Percentiles rank a stretch among this genome's conserved stretches.
These are phyloP conservation scores for Conus betulinus DNA, from an alignment of 1,140 invertebrate species.

Conservation along the genomic window DNA sequence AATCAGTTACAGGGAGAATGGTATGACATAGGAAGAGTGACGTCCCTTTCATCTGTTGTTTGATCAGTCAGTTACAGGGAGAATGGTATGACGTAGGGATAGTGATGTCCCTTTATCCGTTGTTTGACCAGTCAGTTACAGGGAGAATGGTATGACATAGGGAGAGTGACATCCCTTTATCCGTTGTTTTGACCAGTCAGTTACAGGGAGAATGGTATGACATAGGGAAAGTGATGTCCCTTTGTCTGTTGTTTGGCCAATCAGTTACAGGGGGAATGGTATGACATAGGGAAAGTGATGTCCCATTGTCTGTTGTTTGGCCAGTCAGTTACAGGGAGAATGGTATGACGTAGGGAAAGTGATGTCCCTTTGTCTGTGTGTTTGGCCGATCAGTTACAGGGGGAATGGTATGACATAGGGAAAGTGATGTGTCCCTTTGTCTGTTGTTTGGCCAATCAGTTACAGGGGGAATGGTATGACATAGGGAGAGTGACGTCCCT, in stretches of 20 bases:
- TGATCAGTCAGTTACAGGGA: background rate
- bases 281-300: background rate
- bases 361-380: background rate
- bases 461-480: background rate
- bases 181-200: background rate
- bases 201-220: background rate
- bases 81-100: background rate
- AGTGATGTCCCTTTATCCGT: no score
- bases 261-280: background rate
- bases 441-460: background rate
- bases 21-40: background rate
- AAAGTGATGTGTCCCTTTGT: no score
- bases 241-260: no score
- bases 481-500: background rate
- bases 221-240: background rate
- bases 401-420: background rate
- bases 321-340: background rate
- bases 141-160: background rate
- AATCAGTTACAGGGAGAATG: background rate
- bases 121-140: background rate
- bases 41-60: no score
- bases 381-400: background rate
- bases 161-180: no score
- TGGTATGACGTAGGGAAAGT: background rate
- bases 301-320: no score